Percentiles rank a stretch among this genome's conserved stretches.
Conservation (phyloP, 1,140 invertebrate genomes). For the Drosophila willistoni region DNA sequence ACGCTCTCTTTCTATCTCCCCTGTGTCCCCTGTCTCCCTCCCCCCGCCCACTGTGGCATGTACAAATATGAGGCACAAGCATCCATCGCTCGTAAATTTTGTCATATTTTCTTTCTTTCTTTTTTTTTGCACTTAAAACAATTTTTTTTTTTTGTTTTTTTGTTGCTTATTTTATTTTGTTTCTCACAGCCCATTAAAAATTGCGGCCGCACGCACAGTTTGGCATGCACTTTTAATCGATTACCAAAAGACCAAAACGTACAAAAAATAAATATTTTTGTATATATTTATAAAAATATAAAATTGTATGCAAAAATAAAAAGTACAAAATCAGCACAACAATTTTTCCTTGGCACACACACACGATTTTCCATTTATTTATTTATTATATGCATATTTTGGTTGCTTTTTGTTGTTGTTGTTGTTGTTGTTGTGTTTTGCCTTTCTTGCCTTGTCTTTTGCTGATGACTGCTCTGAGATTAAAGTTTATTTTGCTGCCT, state of each 20-base stretch:
- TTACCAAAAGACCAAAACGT: slow-evolving; percentile 42
- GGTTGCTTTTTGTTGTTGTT: background rate
- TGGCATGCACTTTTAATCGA: slow-evolving; percentile 79
- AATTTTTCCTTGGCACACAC: slow-evolving; percentile 70
- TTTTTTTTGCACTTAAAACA: slow-evolving; percentile 53
- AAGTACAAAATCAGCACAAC: slow-evolving; percentile 30
- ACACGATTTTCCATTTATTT: slow-evolving; percentile 76
- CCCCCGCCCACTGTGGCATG: slow-evolving; percentile 3
- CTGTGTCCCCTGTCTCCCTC: background rate
- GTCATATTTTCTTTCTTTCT: slow-evolving; percentile 67
- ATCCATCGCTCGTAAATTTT: slow-evolving; percentile 73
- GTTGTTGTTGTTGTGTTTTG: slow-evolving; percentile 10
- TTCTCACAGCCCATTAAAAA: slow-evolving; percentile 80
- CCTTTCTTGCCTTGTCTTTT: slow-evolving; percentile 45
- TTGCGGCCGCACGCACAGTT: slow-evolving; percentile 75
- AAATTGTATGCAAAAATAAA: slow-evolving; percentile 13
- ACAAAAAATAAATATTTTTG: background rate
- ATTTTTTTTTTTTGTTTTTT: slow-evolving; percentile 32
- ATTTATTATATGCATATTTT: slow-evolving; percentile 39
- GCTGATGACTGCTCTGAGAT: slow-evolving; percentile 69
- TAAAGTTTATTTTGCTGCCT: slow-evolving; percentile 73
- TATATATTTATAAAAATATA: slow-evolving; percentile 1
- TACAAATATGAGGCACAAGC: slow-evolving; percentile 62
- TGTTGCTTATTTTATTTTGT: slow-evolving; percentile 49
- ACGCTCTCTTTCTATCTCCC: background rate